A percentile compares a stretch with the other conserved stretches of the same genome.
Conservation (phyloP, 2,113 vertebrate species). For the Rhadina sibilatrix region DNA sequence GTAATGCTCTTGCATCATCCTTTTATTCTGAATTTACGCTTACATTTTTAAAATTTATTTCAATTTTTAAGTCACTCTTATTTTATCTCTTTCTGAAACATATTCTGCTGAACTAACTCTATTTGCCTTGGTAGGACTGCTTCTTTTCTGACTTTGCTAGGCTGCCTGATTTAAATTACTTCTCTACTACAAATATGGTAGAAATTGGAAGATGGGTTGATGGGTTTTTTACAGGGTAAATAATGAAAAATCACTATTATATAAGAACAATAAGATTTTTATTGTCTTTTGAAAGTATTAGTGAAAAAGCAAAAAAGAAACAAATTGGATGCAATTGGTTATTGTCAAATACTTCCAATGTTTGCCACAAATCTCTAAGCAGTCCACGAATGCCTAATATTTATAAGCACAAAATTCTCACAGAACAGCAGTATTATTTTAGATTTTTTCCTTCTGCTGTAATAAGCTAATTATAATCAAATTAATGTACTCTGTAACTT, state of each 20-base stretch:
- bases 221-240: background rate
- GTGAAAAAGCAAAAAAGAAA: background rate
- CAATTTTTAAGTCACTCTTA: background rate
- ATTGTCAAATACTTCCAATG: background rate
- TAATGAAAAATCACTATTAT: background rate
- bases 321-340: background rate
- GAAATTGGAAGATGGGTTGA: background rate
- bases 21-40: background rate
- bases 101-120: background rate
- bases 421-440: background rate
- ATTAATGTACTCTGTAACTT: background rate
- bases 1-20: background rate
- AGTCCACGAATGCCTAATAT: background rate
- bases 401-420: background rate
- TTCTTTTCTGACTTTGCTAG: background rate
- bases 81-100: background rate
- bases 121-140: background rate
- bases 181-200: background rate
- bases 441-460: background rate
- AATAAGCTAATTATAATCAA: background rate
- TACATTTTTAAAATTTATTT: background rate
- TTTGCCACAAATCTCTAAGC: background rate
- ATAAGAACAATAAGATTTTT: background rate
- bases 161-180: background rate
- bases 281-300: background rate